Evolutionary conservation across 2,888 invertebrate genomes (phyloP).

Genomic region (Sclerodermus sp.): DNA sequence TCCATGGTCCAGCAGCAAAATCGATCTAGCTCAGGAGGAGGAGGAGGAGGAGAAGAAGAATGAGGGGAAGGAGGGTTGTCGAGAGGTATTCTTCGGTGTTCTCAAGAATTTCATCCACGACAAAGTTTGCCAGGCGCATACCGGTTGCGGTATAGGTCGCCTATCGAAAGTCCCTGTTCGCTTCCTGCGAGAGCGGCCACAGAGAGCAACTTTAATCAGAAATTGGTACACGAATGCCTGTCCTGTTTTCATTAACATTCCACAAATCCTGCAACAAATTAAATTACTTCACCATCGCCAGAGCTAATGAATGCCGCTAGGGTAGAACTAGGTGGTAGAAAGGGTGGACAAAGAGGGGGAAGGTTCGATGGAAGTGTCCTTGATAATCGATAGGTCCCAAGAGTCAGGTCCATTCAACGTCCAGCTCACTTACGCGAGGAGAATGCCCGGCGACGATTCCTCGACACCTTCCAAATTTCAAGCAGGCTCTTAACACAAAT

Average conservation of each 20-base stretch:
- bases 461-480: too few relatives aligned
- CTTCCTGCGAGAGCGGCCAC: conserved; percentile 4
- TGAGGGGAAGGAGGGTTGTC: too few relatives aligned
- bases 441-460: too few relatives aligned
- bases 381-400: conserved; percentile 42
- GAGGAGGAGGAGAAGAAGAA: too few relatives aligned
- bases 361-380: neutral
- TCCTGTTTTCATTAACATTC: conserved; percentile 55
- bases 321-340: conserved; percentile 18
- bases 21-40: too few relatives aligned
- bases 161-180: conserved; percentile 3
- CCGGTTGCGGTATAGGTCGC: neutral
- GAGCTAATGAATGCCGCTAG: conserved; percentile 46
- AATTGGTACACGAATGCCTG: conserved; percentile 39
- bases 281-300: conserved; percentile 52
- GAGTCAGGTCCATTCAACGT: conserved; percentile 22
- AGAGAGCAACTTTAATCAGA: conserved; percentile 43
- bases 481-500: too few relatives aligned
- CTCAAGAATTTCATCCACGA: conserved; percentile 6
- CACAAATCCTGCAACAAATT: conserved; percentile 54
- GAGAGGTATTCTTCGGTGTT: neutral
- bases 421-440: too few relatives aligned
- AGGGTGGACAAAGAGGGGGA: conserved; percentile 8
- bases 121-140: conserved; percentile 5
- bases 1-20: too few relatives aligned